phyloP scores from a whole-genome alignment of 1,140 invertebrate genomes.

The Papilio dardanus region DNA sequence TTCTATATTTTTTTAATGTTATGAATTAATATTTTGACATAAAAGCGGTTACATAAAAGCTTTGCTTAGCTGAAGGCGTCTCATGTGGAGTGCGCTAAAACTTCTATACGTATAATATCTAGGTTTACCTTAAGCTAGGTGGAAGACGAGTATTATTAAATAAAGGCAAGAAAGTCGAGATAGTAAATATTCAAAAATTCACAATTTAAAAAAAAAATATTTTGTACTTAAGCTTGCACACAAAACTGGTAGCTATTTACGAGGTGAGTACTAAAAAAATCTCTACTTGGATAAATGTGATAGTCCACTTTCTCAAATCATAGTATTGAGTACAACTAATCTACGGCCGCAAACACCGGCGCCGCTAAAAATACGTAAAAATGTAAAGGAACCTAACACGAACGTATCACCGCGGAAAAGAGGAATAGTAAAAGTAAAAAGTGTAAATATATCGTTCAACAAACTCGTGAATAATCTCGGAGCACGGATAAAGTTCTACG shows the following conservation, averaged over 20 bases:
- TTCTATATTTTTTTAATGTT: background rate
- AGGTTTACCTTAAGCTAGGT: too few relatives aligned
- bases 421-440: conserved; percentile 64
- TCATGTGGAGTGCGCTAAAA: too few relatives aligned
- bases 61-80: too few relatives aligned
- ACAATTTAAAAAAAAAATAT: too few relatives aligned
- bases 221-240: too few relatives aligned
- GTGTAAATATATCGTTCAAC: conserved; percentile 77
- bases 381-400: conserved; percentile 50
- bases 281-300: too few relatives aligned
- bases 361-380: conserved; percentile 51
- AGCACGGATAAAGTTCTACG: conserved; percentile 66
- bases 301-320: background rate
- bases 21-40: background rate
- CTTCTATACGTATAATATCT: too few relatives aligned
- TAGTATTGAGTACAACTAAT: background rate
- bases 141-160: too few relatives aligned
- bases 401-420: conserved; percentile 59
- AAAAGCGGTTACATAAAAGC: too few relatives aligned
- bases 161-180: too few relatives aligned
- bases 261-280: background rate
- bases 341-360: conserved; percentile 39
- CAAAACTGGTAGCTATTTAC: background rate
- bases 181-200: too few relatives aligned
- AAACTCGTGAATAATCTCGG: conserved; percentile 71